These are phyloP conservation scores for Isaurus tuberculatus DNA, from an alignment of 92 coral and sea anemone genomes.

Conservation along the genomic window DNA sequence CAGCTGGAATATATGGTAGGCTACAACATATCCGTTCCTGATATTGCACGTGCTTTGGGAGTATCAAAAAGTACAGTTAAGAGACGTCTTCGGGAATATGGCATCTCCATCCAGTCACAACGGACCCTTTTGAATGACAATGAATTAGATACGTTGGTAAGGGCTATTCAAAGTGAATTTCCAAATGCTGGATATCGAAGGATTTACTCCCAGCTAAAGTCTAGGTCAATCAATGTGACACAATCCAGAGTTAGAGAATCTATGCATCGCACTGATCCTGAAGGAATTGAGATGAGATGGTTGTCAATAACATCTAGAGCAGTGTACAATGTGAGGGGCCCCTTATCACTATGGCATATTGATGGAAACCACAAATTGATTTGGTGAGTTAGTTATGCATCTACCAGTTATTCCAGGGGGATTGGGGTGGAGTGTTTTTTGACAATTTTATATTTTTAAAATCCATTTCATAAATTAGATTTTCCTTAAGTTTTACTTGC, in stretches of 20 bases:
- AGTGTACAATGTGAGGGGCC: conserved; percentile 69
- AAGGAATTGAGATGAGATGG: conserved; percentile 80
- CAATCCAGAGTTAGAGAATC: conserved; percentile 67
- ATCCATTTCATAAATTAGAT: no score
- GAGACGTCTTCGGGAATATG: conserved; percentile 63
- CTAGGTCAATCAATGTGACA: conserved; percentile 51
- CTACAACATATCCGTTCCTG: conserved; percentile 12
- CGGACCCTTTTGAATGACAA: conserved; percentile 34
- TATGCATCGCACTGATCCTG: conserved; percentile 78
- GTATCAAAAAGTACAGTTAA: conserved; percentile 55
- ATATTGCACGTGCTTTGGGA: conserved; percentile 3
- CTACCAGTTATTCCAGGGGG: neutral
- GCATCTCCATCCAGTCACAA: conserved; percentile 41
- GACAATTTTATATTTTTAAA: no score
- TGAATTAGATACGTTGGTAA: conserved; percentile 56
- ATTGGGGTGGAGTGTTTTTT: no score
- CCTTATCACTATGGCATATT: conserved; percentile 73
- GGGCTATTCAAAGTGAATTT: conserved; percentile 58
- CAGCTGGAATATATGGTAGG: neutral
- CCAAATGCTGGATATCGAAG: conserved; percentile 72
- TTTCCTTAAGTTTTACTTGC: no score
- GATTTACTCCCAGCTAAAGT: conserved; percentile 63
- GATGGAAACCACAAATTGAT: conserved; percentile 81
- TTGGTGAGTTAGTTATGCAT: conserved; percentile 49
- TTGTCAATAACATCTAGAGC: conserved; percentile 64